Percentiles rank a stretch among this genome's conserved stretches.
Evolutionary conservation across 2,113 vertebrate species (phyloP).

Genomic region (Channa maculata): DNA sequence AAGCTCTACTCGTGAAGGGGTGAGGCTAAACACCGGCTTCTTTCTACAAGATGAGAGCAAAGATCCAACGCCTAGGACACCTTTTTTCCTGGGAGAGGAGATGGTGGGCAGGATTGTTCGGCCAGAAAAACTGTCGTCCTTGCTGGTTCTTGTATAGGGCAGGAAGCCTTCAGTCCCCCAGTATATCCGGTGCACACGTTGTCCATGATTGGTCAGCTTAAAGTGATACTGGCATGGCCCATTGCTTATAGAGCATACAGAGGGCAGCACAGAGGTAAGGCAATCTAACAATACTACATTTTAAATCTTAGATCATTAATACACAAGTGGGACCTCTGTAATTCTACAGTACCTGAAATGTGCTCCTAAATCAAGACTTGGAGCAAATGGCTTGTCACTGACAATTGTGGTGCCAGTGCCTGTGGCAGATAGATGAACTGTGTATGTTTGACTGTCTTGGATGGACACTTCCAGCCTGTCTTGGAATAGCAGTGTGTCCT

Average conservation of each 20-base stretch:
- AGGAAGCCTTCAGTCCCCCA: slow-evolving; percentile 82
- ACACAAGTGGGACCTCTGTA: background rate
- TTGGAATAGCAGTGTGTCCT: slow-evolving; percentile 82
- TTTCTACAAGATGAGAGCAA: background rate
- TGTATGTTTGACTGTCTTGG: slow-evolving; percentile 75
- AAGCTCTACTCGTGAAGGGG: slow-evolving; percentile 81
- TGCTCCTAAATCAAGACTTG: slow-evolving; percentile 85
- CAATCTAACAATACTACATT: background rate
- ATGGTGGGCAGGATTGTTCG: slow-evolving; percentile 39
- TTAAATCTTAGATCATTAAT: background rate
- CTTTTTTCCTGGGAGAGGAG: background rate
- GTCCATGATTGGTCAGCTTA: slow-evolving; percentile 87
- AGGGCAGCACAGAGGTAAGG: background rate
- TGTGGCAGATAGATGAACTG: slow-evolving; percentile 78
- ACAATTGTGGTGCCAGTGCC: slow-evolving; percentile 89
- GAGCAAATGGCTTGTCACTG: slow-evolving; percentile 84
- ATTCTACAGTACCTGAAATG: slow-evolving; percentile 85
- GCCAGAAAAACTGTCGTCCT: slow-evolving; percentile 19
- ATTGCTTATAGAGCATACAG: slow-evolving; percentile 71
- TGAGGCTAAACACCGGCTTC: slow-evolving; percentile 81
- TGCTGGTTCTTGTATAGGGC: background rate
- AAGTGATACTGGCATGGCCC: slow-evolving; percentile 82
- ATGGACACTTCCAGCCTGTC: slow-evolving; percentile 83
- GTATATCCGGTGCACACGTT: slow-evolving; percentile 80
- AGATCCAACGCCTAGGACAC: background rate